phyloP scores from a whole-genome alignment of 2,888 invertebrate genomes.

The Campoletis raptor region DNA sequence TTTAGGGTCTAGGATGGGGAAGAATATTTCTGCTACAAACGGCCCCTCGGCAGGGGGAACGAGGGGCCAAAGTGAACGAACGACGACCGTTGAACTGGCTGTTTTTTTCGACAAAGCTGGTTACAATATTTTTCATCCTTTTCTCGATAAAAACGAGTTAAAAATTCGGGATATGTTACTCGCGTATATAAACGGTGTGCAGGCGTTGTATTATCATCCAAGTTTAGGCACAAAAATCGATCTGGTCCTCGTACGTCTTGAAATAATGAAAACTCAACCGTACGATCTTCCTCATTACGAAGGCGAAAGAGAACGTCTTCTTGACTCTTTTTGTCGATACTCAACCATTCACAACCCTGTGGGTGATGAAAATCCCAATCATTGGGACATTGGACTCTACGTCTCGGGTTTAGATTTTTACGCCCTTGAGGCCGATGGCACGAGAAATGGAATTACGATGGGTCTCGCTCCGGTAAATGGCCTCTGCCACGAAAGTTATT shows the following conservation, averaged over 20 bases:
- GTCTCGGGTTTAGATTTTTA: conserved; percentile 93
- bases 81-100: neutral
- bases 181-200: conserved; percentile 92
- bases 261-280: conserved; percentile 90
- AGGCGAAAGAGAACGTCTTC: conserved; percentile 88
- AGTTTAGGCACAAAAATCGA: conserved; percentile 89
- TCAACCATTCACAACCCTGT: conserved; percentile 88
- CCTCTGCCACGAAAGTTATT: conserved; percentile 90
- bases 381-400: conserved; percentile 93
- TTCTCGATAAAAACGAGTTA: conserved; percentile 88
- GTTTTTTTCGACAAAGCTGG: conserved; percentile 8
- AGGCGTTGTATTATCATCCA: conserved; percentile 92
- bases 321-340: conserved; percentile 92
- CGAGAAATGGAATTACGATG: conserved; percentile 91
- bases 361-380: conserved; percentile 89
- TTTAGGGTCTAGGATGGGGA: neutral
- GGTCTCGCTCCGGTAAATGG: conserved; percentile 93
- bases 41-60: neutral
- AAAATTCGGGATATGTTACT: conserved; percentile 91
- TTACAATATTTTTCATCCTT: conserved; percentile 87
- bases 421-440: conserved; percentile 89
- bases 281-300: conserved; percentile 87
- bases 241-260: conserved; percentile 89
- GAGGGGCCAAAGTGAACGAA: neutral
- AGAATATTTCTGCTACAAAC: neutral